Evolutionary conservation across 2,797 vertebrate species (phyloP).

Genomic region (Amphiprion clarkii): DNA sequence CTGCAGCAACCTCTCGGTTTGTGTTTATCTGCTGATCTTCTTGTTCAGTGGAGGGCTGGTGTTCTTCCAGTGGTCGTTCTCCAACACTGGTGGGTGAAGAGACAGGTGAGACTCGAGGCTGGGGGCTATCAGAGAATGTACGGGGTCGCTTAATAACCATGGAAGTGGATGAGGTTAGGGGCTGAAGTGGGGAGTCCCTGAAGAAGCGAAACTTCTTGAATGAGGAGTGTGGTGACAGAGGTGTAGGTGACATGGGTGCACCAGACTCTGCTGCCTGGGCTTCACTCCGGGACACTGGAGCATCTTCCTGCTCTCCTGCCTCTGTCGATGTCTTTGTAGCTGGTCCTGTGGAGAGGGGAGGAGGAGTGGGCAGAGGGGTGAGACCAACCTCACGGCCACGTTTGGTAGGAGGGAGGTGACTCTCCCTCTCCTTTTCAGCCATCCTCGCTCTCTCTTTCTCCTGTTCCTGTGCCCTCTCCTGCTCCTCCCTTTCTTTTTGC

Average conservation of each 20-base stretch:
- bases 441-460: slow-evolving; percentile 64
- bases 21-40: slow-evolving; percentile 30
- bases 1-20: slow-evolving; percentile 44
- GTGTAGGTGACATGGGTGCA: slow-evolving; percentile 55
- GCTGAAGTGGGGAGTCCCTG: slow-evolving; percentile 72
- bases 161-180: slow-evolving; percentile 66
- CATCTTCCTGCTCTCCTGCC: slow-evolving; percentile 58
- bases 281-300: slow-evolving; percentile 42
- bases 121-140: slow-evolving; percentile 82
- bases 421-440: slow-evolving; percentile 75
- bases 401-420: slow-evolving; percentile 77
- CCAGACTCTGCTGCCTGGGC: slow-evolving; percentile 57
- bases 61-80: slow-evolving; percentile 46
- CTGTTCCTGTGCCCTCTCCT: slow-evolving; percentile 47
- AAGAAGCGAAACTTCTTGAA: slow-evolving; percentile 84
- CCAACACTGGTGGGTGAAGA: slow-evolving; percentile 34
- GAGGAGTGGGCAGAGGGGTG: slow-evolving; percentile 64
- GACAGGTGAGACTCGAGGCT: slow-evolving; percentile 41
- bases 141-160: slow-evolving; percentile 80
- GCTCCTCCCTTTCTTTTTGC: slow-evolving; percentile 63
- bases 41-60: slow-evolving; percentile 33
- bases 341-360: slow-evolving; percentile 68
- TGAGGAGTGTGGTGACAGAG: slow-evolving; percentile 74
- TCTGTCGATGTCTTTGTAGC: slow-evolving; percentile 66
- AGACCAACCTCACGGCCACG: slow-evolving; percentile 75